Conservation (phyloP, 2,797 vertebrate genomes). For the Tokudaia tokunoshimensis region DNA sequence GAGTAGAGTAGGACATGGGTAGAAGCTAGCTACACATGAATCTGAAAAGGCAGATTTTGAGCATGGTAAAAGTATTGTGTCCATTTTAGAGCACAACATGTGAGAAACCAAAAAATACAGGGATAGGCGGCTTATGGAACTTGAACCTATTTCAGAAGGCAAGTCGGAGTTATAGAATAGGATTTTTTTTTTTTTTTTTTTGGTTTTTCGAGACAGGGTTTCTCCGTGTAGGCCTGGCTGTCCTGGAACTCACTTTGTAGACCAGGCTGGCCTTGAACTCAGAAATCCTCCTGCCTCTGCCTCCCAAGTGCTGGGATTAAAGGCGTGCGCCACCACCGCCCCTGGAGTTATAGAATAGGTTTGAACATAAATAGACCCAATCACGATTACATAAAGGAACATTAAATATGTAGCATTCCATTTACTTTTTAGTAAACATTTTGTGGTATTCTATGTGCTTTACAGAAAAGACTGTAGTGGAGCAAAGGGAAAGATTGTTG, state of each 20-base stretch:
- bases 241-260: no score
- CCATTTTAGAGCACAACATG: background rate
- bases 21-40: background rate
- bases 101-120: slow-evolving; percentile 6
- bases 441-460: background rate
- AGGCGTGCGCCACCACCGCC: no score
- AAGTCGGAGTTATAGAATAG: slow-evolving; percentile 3
- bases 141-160: slow-evolving; percentile 32
- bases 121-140: background rate
- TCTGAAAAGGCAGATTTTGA: background rate
- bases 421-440: slow-evolving; percentile 47
- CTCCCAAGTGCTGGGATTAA: no score
- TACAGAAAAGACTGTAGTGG: background rate
- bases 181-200: no score
- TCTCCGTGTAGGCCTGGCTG: no score
- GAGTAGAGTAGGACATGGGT: background rate
- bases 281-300: no score
- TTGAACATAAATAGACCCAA: slow-evolving; percentile 18
- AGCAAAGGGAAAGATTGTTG: background rate
- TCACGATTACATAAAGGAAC: background rate
- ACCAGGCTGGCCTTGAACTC: no score
- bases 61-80: background rate
- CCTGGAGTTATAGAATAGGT: background rate
- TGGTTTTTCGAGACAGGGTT: no score
- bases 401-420: slow-evolving; percentile 21